A percentile compares a stretch with the other conserved stretches of the same genome.
phyloP scores from a whole-genome alignment of 1,140 invertebrate species.

The Eupeodes corollae region DNA sequence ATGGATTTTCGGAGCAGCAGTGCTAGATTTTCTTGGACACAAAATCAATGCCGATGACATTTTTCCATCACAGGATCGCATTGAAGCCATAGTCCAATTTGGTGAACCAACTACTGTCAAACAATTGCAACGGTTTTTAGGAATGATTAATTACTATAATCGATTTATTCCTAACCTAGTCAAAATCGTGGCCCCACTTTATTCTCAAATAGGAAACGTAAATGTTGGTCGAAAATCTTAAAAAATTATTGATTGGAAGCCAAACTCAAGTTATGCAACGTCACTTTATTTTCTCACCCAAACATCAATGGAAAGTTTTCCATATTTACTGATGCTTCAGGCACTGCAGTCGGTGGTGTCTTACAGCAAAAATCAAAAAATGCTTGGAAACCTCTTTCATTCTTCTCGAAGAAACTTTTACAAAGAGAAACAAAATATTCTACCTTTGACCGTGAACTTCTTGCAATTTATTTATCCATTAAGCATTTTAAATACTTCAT shows the following conservation, averaged over 20 bases:
- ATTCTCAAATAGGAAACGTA: constrained; percentile 13
- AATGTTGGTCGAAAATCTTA: too few species aligned
- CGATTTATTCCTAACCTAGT: constrained; percentile 20
- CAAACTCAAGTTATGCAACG: constrained; percentile 20
- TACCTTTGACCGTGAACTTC: too few species aligned
- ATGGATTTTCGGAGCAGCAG: constrained; percentile 15
- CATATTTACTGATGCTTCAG: constrained; percentile 17
- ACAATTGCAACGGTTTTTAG: constrained; percentile 34
- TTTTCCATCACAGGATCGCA: background rate
- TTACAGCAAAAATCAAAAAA: too few species aligned
- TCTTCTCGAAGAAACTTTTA: constrained; percentile 31
- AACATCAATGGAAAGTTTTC: constrained; percentile 5
- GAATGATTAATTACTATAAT: constrained; percentile 36
- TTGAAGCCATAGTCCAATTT: constrained; percentile 13
- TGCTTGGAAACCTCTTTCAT: too few species aligned
- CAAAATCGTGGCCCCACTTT: constrained; percentile 11
- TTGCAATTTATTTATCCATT: constrained; percentile 22
- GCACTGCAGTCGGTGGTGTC: constrained; percentile 20
- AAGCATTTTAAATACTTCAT: constrained; percentile 13
- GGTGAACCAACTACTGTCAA: constrained; percentile 20
- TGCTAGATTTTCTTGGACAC: constrained; percentile 20
- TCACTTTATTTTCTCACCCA: constrained; percentile 12
- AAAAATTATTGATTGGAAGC: constrained; percentile 18
- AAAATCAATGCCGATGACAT: constrained; percentile 14
- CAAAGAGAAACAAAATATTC: constrained; percentile 23